Base-by-base conservation (phyloP, 2,113 vertebrate genomes). In the Psittacula cyanocephala region DNA sequence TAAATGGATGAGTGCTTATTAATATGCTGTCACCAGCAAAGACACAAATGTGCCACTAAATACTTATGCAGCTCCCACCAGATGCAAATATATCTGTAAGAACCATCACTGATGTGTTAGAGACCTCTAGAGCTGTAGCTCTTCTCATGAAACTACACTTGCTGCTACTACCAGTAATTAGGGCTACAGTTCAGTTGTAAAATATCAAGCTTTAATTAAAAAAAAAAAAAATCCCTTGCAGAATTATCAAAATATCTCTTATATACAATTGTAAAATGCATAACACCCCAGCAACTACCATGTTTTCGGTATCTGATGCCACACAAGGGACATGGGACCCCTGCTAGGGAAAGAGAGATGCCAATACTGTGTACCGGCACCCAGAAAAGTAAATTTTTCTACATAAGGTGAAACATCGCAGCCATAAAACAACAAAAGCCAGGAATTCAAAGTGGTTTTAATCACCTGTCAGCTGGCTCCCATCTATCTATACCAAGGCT, bases 81-180 rank as follows among this genome's bases (percentile, higher is more conserved):
- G 88, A 92, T 92, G 80, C 44, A 94, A 88, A 86, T 81, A 9
- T 70, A 83, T 84, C 55, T 72, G 35, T 33, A 68, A 91, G 80
- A 95, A 65, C 62, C 65, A 92, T 93, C 94, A 84, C 83, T 68
- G 83, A 94, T 86, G 72, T 95, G 77, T 15, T 95, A 80, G 91
- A 95, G 95, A 97, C 94, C 94, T 96, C 91, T 95, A 95, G 94
- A 96, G 92, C 94, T 92, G 69, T 27, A 93, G 69, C 20, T 92
- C 60, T 88, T 92, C 86, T 78, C 27, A 29, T 17, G 64, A 88
- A 90, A 37, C 20, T 62, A 29, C 18, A 28, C 7, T 60, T 70
- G 82, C 49, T 89, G 53, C 23, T 59, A 57, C 7, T 47, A 62
- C 14, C 25, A 47, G 5, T 41, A 31, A 80, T 41, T 50, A 70